These are phyloP conservation scores for Echinops telfairi DNA, from an alignment of 2,113 vertebrate species.

Conservation along the genomic window DNA sequence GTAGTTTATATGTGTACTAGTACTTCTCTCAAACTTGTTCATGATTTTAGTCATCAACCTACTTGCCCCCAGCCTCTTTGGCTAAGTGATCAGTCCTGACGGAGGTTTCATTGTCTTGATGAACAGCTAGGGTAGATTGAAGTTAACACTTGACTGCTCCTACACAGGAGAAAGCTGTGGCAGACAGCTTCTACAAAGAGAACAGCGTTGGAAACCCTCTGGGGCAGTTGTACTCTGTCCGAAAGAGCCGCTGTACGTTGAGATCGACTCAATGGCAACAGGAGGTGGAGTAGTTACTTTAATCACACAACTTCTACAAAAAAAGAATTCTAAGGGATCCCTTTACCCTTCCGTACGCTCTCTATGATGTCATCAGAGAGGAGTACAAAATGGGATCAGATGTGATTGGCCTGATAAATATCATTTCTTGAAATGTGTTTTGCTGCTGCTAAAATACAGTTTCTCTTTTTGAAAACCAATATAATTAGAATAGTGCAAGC, in stretches of 20 bases:
- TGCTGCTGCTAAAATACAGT: conserved; percentile 6
- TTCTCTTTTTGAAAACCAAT: background rate
- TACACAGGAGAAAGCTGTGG: background rate
- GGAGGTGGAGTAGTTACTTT: background rate
- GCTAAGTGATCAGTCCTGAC: background rate
- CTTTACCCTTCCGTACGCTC: background rate
- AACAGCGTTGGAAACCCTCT: background rate
- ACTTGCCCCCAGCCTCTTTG: background rate
- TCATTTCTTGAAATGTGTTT: conserved; percentile 33
- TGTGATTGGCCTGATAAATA: background rate
- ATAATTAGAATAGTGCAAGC: background rate
- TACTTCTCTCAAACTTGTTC: background rate
- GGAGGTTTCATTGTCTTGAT: background rate
- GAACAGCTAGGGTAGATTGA: background rate
- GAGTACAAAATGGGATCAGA: background rate
- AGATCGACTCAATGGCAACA: background rate
- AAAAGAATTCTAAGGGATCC: conserved; percentile 26
- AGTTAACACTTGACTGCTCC: background rate
- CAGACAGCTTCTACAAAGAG: background rate
- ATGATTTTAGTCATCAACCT: background rate
- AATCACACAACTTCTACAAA: background rate
- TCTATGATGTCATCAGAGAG: conserved; percentile 64
- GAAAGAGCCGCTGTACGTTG: background rate
- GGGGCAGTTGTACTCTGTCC: background rate
- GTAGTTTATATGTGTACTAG: background rate